Evolutionary conservation across 2,888 invertebrate genomes (phyloP).

Genomic region (Nowickia ferox): DNA sequence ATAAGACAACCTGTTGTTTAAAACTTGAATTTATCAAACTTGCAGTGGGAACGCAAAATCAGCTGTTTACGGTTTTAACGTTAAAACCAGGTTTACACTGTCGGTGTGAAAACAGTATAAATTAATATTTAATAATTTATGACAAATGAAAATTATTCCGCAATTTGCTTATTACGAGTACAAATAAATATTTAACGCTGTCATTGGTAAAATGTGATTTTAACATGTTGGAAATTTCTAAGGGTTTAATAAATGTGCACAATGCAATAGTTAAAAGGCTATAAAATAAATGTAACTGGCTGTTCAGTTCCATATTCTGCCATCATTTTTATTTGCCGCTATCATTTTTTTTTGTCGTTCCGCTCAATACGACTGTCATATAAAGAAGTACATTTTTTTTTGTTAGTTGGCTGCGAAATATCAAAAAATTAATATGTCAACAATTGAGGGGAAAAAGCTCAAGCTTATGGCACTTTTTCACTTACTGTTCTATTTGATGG

Average conservation of each 20-base stretch:
- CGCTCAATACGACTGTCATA: background rate
- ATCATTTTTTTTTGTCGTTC: background rate
- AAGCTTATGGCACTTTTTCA: conserved; percentile 18
- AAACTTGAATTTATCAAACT: too few relatives aligned
- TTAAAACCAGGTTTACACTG: too few relatives aligned
- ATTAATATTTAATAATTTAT: too few relatives aligned
- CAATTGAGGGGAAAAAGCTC: background rate
- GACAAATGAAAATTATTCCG: too few relatives aligned
- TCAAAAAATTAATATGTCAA: conserved; percentile 19
- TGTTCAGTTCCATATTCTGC: background rate
- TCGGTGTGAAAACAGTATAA: too few relatives aligned
- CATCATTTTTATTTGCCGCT: background rate
- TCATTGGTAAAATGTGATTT: conserved; percentile 20
- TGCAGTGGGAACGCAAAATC: too few relatives aligned
- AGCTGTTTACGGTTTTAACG: too few relatives aligned
- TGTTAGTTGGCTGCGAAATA: conserved; percentile 35
- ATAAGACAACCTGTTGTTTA: too few relatives aligned
- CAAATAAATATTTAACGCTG: background rate
- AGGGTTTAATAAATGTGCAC: too few relatives aligned
- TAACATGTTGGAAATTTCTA: background rate
- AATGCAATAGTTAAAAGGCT: too few relatives aligned
- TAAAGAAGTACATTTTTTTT: conserved; percentile 3
- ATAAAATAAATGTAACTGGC: too few relatives aligned
- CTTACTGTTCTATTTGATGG: background rate
- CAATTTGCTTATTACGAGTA: too few relatives aligned